A percentile compares a stretch with the other conserved stretches of the same genome.
Conservation (phyloP, 1,140 invertebrate genomes). For the Centruroides sculpturatus region DNA sequence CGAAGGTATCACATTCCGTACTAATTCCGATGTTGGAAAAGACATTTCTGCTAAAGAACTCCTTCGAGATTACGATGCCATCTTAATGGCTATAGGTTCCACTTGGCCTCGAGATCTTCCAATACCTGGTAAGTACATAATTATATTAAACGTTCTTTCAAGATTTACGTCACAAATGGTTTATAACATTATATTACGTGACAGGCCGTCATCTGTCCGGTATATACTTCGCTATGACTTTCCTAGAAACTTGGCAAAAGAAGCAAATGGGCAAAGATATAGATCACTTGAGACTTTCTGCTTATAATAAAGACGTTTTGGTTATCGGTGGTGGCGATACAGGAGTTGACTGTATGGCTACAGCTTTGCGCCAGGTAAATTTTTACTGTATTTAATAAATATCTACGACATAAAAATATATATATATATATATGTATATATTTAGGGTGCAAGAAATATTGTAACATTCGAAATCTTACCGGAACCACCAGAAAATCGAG, state of each 20-base stretch:
- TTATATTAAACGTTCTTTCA: too few species aligned
- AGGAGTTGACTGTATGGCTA: slow-evolving; percentile 98
- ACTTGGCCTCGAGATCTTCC: slow-evolving; percentile 84
- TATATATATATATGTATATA: background rate
- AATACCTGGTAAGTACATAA: slow-evolving; percentile 29
- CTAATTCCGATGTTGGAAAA: slow-evolving; percentile 79
- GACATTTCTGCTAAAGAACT: slow-evolving; percentile 64
- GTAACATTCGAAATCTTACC: slow-evolving; percentile 96
- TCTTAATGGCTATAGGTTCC: slow-evolving; percentile 80
- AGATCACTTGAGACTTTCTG: slow-evolving; percentile 45
- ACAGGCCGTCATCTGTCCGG: slow-evolving; percentile 71
- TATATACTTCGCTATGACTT: slow-evolving; percentile 96
- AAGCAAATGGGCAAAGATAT: slow-evolving; percentile 62
- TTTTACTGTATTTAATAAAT: background rate
- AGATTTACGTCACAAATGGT: background rate
- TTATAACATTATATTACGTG: slow-evolving; percentile 27
- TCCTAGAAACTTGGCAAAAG: slow-evolving; percentile 94
- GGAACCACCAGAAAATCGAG: slow-evolving; percentile 60
- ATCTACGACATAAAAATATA: background rate
- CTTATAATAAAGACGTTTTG: slow-evolving; percentile 88
- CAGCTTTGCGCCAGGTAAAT: slow-evolving; percentile 70
- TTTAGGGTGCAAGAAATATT: slow-evolving; percentile 79
- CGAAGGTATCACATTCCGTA: slow-evolving; percentile 85
- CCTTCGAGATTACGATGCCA: slow-evolving; percentile 61
- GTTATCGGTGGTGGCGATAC: slow-evolving; percentile 98